Percentiles rank a stretch among this genome's conserved stretches.
phyloP scores from a whole-genome alignment of 2,113 vertebrate genomes.

The Theristicus caerulescens region DNA sequence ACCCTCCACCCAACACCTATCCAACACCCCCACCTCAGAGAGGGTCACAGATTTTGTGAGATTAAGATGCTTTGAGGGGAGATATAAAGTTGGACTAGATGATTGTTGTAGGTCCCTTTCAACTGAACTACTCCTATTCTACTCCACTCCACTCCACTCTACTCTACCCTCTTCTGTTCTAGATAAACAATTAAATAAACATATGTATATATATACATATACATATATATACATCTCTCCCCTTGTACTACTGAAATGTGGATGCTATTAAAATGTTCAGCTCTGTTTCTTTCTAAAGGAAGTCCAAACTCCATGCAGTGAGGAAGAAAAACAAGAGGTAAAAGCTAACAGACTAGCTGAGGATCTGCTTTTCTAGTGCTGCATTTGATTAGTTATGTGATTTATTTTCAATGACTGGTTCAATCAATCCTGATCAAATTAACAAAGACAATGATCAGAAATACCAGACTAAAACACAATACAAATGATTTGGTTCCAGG shows the following conservation, averaged over 20 bases:
- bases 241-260: neutral
- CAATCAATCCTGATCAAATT: slow-evolving; percentile 60
- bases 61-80: neutral
- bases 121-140: neutral
- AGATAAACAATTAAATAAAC: neutral
- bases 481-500: slow-evolving; percentile 63
- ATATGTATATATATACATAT: neutral
- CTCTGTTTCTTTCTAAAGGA: neutral
- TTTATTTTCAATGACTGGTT: slow-evolving; percentile 60
- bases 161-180: neutral
- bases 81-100: neutral
- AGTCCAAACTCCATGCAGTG: neutral
- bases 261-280: neutral
- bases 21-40: neutral
- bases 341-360: neutral
- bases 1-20: neutral
- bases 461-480: slow-evolving; percentile 41
- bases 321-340: neutral
- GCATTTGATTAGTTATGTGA: slow-evolving; percentile 44
- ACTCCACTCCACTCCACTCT: no score
- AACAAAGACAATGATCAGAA: slow-evolving; percentile 63
- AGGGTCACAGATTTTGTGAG: neutral
- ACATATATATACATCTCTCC: neutral
- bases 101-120: neutral
- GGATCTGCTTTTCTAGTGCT: neutral